These are phyloP conservation scores for Macrotrachela quadricornifera DNA, from an alignment of 1,140 invertebrate species.

Conservation along the genomic window DNA sequence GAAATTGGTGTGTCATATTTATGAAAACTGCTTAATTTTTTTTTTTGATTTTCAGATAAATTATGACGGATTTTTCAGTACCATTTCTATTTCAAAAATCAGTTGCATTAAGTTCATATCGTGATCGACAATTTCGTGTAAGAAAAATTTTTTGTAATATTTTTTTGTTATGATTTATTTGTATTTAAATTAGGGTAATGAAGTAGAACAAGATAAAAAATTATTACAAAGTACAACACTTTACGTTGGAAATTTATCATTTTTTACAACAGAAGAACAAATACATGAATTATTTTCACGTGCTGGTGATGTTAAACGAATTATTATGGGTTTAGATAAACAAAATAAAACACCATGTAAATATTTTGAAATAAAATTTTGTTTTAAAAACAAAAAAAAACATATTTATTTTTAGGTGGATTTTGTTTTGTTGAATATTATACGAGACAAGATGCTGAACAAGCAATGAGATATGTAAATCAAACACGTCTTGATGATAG, in stretches of 20 bases:
- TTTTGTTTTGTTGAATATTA: conserved; percentile 98
- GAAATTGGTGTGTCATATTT: conserved; percentile 28
- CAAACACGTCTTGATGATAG: conserved; percentile 87
- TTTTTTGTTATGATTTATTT: neutral
- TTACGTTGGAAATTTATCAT: conserved; percentile 92
- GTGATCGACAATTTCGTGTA: conserved; percentile 2
- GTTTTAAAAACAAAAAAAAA: no score
- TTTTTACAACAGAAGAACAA: conserved; percentile 96
- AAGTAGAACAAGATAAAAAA: conserved; percentile 66
- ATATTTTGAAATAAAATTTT: no score
- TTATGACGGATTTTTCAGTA: no score
- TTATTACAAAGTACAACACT: conserved; percentile 55
- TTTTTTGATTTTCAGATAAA: neutral
- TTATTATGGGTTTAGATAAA: conserved; percentile 94
- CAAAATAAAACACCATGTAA: conserved; percentile 90
- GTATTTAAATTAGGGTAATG: conserved; percentile 46
- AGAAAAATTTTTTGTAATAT: neutral
- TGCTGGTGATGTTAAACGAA: conserved; percentile 80
- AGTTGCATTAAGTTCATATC: conserved; percentile 3
- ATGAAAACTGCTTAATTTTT: conserved; percentile 12
- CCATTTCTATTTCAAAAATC: conserved; percentile 5
- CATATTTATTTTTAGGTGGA: conserved; percentile 33
- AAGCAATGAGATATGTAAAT: conserved; percentile 85
- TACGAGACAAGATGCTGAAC: conserved; percentile 59
- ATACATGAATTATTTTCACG: conserved; percentile 87